Evolutionary conservation across 1,140 invertebrate species (phyloP), one percentile per base, ranked within the genome.

Genomic region (Lethocerus indicus): DNA sequence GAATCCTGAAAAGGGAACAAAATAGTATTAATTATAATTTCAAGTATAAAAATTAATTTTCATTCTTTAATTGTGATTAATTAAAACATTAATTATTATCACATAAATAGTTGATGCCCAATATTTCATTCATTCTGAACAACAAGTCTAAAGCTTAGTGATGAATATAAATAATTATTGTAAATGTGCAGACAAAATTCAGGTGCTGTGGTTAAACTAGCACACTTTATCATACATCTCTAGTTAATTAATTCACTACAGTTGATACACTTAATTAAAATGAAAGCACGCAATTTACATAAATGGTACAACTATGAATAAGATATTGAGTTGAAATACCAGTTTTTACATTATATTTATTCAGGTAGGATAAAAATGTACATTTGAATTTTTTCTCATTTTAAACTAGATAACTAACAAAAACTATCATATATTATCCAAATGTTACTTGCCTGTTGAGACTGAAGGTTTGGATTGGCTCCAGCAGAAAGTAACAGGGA

Each of bases 401-500:
- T 40, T 40, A 9, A 40, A 18, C 37, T 18, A n/a, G 20, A n/a
- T 12, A 7, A 40, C 14, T 46, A 21, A 35, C 13, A 36, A 13
- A 21, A 35, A 35, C 13, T 3, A 36, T 14, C n/a, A n/a, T 32
- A 32, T 9, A n/a, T n/a, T n/a, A n/a, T n/a, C n/a, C n/a, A n/a
- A 26, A 5, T 24, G 18, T n/a, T 24, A 37, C 40, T 32, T 46
- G 55, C 45, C 23, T 27, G 28, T 27, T 56, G 53, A 36, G 54
- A 54, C 4, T 42, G 28, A 20, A 81, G 66, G 63, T 86, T 84
- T 0, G 83, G 72, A 67, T 78, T 74, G 0, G 81, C 80, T 2
- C 80, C 84, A 36, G 79, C 72, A 47, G 76, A 69, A 29, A 97
- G 64, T 1, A 98, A 66, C 0, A 75, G 63, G 9, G 74, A 65